Evolutionary conservation across 37 sponge, comb jelly and placozoan genomes (phyloP), one percentile per base, ranked within the genome.

Genomic region (Hormiphora californensis): DNA sequence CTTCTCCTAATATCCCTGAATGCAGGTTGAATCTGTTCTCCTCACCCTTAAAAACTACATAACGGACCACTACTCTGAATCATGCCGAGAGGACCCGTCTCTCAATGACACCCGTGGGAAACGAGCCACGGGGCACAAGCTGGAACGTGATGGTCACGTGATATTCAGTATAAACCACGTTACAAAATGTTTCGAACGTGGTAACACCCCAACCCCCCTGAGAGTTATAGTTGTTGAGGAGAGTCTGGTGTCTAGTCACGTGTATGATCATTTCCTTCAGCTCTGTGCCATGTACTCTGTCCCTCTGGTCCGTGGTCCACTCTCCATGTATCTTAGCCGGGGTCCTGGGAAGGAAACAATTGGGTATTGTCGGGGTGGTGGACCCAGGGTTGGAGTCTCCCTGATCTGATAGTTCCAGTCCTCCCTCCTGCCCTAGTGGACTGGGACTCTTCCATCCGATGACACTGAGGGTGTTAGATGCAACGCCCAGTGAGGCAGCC

Each of bases 151-250:
- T 9, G n/a, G 44, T 7, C 46, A 73, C 40, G 4, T 73, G 12
- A 73, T 73, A 23, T 73, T 73, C 81, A 73, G 81, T 40, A 30
- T 73, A n/a, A 73, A 73, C 23, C 43, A 46, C 43, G 46, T 73
- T 17, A 73, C 81, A 4, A 73, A 73, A 73, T 46, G 40, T 1
- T 73, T 40, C 44, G 81, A 73, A 33, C n/a, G n/a, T n/a, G n/a
- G n/a, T n/a, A 3, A 33, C 4, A 40, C 40, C 44, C 4, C 4
- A 5, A 43, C 43, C 46, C 40, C 40, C 1, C 43, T 73, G n/a
- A 21, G 38, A 7, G 81, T 28, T 5, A 36, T 73, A 4, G 40
- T 73, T 33, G 81, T 73, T 21, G 81, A 73, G 38, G 81, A 73
- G 43, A 40, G 36, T 33, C 38, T 73, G 23, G 43, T 73, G 4